phyloP scores from a whole-genome alignment of 37 sponge, comb jelly and placozoan genomes.

The Bolinopsis microptera region DNA sequence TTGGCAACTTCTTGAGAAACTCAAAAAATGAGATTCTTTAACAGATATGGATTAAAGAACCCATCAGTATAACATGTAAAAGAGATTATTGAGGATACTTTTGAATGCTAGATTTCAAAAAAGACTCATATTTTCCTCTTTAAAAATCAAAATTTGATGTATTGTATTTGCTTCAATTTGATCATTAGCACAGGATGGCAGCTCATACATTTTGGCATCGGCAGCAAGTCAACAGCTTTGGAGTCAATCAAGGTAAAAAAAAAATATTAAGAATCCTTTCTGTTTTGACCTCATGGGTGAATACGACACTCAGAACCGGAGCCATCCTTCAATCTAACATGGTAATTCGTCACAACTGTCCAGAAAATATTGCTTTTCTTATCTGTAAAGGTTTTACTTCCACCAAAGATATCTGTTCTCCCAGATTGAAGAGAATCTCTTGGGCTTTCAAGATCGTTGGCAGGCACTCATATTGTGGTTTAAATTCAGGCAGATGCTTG shows the following conservation, averaged over 20 bases:
- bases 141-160: neutral
- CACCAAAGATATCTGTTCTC: neutral
- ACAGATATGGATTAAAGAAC: neutral
- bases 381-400: neutral
- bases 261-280: neutral
- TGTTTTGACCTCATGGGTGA: neutral
- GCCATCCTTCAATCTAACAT: constrained; percentile 24
- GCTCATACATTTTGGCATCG: neutral
- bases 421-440: neutral
- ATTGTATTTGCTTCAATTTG: neutral
- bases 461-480: neutral
- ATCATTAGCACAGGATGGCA: neutral
- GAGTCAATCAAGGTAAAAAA: neutral
- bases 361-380: constrained; percentile 12
- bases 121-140: neutral
- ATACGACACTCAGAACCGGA: neutral
- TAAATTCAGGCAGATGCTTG: neutral
- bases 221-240: neutral
- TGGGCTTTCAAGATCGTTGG: neutral
- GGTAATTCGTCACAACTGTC: neutral
- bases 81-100: constrained; percentile 22
- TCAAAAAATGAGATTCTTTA: neutral
- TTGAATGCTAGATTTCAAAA: neutral
- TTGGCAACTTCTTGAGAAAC: neutral
- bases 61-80: constrained; percentile 2